Evolutionary conservation across 2,113 vertebrate species (phyloP).

Genomic region (Indicator maculatus): DNA sequence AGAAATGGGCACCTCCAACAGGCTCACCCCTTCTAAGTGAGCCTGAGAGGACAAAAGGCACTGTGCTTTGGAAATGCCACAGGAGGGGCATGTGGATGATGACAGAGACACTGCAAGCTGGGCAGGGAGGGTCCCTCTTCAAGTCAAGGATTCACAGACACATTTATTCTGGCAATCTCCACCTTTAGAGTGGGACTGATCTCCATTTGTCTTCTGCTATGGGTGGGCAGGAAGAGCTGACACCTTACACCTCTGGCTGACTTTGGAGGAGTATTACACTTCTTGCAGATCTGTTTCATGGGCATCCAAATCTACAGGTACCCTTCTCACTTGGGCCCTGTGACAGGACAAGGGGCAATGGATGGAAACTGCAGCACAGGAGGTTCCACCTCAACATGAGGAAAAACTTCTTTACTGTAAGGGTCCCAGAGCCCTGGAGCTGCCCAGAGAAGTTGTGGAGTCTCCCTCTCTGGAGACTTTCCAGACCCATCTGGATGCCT

Average conservation of each 20-base stretch:
- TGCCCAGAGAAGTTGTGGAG: too few relatives aligned
- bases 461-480: too few relatives aligned
- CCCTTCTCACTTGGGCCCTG: not conserved
- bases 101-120: not conserved
- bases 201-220: not conserved
- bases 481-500: too few relatives aligned
- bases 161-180: not conserved
- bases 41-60: not conserved
- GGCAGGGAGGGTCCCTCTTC: not conserved
- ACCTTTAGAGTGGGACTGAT: not conserved
- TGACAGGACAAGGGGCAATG: too few relatives aligned
- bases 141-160: not conserved
- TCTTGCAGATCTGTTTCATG: not conserved
- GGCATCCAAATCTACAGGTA: not conserved
- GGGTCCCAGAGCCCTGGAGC: too few relatives aligned
- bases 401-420: too few relatives aligned
- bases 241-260: not conserved
- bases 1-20: conserved; percentile 11
- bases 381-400: too few relatives aligned
- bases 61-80: not conserved
- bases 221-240: not conserved
- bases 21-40: not conserved
- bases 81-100: rapidly evolving
- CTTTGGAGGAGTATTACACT: not conserved
- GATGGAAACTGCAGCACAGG: too few relatives aligned